Evolutionary conservation across 2,888 invertebrate genomes (phyloP), one percentile per base, ranked within the genome.

Genomic region (Choreutis nemorana): DNA sequence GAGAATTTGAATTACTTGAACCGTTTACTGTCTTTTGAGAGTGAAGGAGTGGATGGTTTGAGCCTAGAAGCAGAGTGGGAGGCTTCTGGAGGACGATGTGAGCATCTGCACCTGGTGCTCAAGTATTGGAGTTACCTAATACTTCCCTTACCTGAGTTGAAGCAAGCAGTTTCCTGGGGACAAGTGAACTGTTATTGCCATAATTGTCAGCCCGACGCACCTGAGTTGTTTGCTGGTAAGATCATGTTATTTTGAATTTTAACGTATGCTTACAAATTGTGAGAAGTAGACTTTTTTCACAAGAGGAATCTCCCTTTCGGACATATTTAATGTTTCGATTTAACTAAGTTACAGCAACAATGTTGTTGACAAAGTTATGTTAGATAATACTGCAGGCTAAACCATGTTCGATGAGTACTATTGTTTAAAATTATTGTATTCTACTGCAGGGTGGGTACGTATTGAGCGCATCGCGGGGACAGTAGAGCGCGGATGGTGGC

Each of bases 391-490:
- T n/a, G n/a, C n/a, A n/a, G n/a, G n/a, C n/a, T n/a, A n/a, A n/a
- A n/a, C n/a, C n/a, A n/a, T n/a, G n/a, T n/a, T n/a, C n/a, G n/a
- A n/a, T n/a, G n/a, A n/a, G n/a, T n/a, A n/a, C n/a, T n/a, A n/a
- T n/a, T n/a, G n/a, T n/a, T n/a, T n/a, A n/a, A n/a, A n/a, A n/a
- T n/a, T n/a, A n/a, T n/a, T n/a, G n/a, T n/a, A n/a, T n/a, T n/a
- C n/a, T n/a, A n/a, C 9, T 2, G 3, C 30, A 73, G 75, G 70
- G 0, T 75, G 75, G 75, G 75, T 77, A 26, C 70, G 73, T 12
- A 71, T 77, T 23, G 71, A 72, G 44, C 65, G 72, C n/a, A 60
- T 62, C 1, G 59, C 53, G 13, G 61, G 60, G 1, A 59, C 56
- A 0, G 50, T 55, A 1, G 45, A 49, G 25, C 61, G 63, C 2